Conservation (phyloP, 2,888 invertebrate genomes). For the Dicyrtoma fusca region DNA sequence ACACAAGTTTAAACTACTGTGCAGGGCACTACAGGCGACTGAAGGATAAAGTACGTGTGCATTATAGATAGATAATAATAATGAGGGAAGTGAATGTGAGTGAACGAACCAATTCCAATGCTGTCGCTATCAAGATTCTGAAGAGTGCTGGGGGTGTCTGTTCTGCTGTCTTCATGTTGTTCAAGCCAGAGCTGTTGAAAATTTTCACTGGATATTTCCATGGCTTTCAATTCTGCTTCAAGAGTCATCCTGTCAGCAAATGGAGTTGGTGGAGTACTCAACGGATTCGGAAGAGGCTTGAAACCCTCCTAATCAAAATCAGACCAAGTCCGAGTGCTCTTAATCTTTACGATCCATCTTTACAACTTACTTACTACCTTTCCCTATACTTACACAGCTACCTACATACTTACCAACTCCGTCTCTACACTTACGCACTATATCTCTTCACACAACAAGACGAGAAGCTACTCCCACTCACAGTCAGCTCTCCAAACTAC, state of each 20-base stretch:
- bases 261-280: constrained; percentile 74
- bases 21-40: background rate
- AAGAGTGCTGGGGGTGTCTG: constrained; percentile 32
- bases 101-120: constrained; percentile 31
- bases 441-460: too few relatives aligned
- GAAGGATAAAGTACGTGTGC: background rate
- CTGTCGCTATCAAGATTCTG: constrained; percentile 30
- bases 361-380: constrained; percentile 1
- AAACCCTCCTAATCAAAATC: constrained; percentile 66
- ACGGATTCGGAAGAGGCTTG: constrained; percentile 68
- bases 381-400: background rate
- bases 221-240: constrained; percentile 60
- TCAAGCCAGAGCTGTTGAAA: constrained; percentile 33
- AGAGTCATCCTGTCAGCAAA: constrained; percentile 68
- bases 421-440: background rate
- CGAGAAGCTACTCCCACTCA: too few relatives aligned
- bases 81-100: background rate
- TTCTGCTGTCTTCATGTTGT: constrained; percentile 21
- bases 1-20: too few relatives aligned
- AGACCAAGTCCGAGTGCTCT: constrained; percentile 32
- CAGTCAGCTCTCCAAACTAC: too few relatives aligned
- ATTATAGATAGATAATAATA: background rate
- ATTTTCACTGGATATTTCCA: constrained; percentile 42
- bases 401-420: background rate
- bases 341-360: background rate